Evolutionary conservation across 2,113 vertebrate genomes (phyloP).

Genomic region (Nothobranchius furzeri): DNA sequence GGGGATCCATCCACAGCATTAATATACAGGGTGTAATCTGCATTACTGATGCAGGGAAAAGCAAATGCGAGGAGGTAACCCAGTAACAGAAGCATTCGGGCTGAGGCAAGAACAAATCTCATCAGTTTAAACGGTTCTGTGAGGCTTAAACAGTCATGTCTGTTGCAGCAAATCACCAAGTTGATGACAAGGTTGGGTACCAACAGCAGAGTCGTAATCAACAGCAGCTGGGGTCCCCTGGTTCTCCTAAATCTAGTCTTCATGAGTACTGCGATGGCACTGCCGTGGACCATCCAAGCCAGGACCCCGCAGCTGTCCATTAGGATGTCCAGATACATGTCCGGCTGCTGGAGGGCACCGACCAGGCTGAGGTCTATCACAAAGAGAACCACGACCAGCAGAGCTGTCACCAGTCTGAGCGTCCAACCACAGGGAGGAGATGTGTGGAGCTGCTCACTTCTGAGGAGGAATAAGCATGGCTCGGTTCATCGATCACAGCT

Average conservation of each 20-base stretch:
- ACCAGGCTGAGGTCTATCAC: conserved; percentile 78
- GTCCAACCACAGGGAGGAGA: conserved; percentile 80
- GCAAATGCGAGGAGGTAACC: conserved; percentile 80
- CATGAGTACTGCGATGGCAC: conserved; percentile 76
- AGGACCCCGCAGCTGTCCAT: conserved; percentile 79
- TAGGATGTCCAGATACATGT: conserved; percentile 84
- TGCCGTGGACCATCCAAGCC: conserved; percentile 86
- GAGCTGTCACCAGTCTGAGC: conserved; percentile 77
- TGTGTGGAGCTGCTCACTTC: conserved; percentile 30
- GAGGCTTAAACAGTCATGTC: conserved; percentile 60
- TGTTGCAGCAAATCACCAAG: conserved; percentile 76
- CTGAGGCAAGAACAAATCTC: conserved; percentile 81
- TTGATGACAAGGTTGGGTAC: conserved; percentile 83
- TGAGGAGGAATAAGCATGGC: conserved; percentile 30
- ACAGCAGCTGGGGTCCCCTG: conserved; percentile 81
- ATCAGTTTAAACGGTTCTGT: conserved; percentile 67
- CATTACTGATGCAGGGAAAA: conserved; percentile 67
- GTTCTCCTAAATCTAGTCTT: conserved; percentile 67
- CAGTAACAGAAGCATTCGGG: conserved; percentile 77
- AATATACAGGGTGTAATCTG: conserved; percentile 65
- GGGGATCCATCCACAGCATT: conserved; percentile 70
- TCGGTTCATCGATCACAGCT: not conserved
- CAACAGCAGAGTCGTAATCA: conserved; percentile 77
- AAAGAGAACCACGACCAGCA: conserved; percentile 78
- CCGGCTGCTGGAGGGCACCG: conserved; percentile 71